phyloP scores from a whole-genome alignment of 2,113 vertebrate species.

The Eupsittula cactorum region DNA sequence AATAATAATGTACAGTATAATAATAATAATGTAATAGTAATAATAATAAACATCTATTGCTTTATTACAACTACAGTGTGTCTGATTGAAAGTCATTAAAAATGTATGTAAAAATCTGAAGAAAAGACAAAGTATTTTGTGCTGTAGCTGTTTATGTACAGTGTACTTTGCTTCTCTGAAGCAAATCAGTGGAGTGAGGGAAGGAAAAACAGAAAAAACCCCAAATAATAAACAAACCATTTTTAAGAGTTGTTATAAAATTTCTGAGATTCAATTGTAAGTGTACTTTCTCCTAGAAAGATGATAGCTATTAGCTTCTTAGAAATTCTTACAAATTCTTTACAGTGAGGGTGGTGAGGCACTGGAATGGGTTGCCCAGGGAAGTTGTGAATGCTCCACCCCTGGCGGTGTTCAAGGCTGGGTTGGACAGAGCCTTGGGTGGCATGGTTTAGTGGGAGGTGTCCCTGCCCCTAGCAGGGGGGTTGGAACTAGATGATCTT shows the following conservation, averaged over 20 bases:
- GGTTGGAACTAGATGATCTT: no score
- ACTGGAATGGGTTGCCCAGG: no score
- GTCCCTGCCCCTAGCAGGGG: no score
- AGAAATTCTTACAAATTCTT: no score
- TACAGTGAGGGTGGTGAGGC: no score
- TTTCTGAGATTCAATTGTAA: constrained; percentile 8
- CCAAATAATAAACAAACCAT: constrained; percentile 30
- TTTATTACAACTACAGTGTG: constrained; percentile 30
- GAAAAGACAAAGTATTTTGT: not conserved
- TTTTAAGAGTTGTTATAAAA: constrained; percentile 37
- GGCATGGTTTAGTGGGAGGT: no score
- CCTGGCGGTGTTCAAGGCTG: no score
- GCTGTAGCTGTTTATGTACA: not conserved
- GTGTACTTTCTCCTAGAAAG: not conserved
- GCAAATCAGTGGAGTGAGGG: not conserved
- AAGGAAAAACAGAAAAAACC: not conserved
- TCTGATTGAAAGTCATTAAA: constrained; percentile 54
- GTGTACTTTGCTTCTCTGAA: not conserved
- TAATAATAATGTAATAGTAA: constrained; percentile 53
- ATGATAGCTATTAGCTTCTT: constrained; percentile 34
- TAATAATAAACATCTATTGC: constrained; percentile 30
- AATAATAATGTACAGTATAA: constrained; percentile 22
- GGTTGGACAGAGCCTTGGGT: no score
- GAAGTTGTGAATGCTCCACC: no score
- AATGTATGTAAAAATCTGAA: not conserved